These are phyloP conservation scores for Falco concolor DNA, from an alignment of 2,797 vertebrate genomes.

Conservation along the genomic window DNA sequence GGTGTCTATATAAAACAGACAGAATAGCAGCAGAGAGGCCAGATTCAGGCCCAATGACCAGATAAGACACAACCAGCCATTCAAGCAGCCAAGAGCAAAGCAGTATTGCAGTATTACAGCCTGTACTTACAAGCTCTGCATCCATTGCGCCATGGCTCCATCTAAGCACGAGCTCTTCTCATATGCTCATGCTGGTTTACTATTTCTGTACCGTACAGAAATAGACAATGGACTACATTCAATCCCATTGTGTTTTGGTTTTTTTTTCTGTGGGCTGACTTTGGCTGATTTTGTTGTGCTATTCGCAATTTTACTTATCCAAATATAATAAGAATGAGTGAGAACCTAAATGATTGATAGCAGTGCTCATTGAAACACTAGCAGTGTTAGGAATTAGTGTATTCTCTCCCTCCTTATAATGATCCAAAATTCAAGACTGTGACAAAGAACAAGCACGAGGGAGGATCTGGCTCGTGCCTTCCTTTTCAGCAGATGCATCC, in stretches of 20 bases:
- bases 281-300: constrained; percentile 9
- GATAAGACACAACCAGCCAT: neutral
- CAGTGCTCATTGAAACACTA: constrained; percentile 10
- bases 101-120: neutral
- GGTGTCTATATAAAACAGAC: neutral
- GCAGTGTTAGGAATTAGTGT: constrained; percentile 29
- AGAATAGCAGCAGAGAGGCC: neutral
- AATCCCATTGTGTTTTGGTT: neutral
- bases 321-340: constrained; percentile 16
- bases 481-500: constrained; percentile 67
- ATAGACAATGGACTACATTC: constrained; percentile 46
- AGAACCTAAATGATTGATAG: constrained; percentile 34
- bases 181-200: neutral
- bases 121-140: neutral
- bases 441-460: constrained; percentile 60
- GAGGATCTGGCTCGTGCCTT: constrained; percentile 68
- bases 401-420: neutral
- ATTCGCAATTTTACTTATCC: constrained; percentile 16
- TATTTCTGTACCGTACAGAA: constrained; percentile 48
- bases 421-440: constrained; percentile 65
- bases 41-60: neutral
- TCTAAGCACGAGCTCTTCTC: neutral
- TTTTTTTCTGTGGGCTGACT: neutral
- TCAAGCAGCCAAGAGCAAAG: neutral
- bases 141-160: neutral